Evolutionary conservation across 2,888 invertebrate species (phyloP).

Genomic region (Agrotis puta): DNA sequence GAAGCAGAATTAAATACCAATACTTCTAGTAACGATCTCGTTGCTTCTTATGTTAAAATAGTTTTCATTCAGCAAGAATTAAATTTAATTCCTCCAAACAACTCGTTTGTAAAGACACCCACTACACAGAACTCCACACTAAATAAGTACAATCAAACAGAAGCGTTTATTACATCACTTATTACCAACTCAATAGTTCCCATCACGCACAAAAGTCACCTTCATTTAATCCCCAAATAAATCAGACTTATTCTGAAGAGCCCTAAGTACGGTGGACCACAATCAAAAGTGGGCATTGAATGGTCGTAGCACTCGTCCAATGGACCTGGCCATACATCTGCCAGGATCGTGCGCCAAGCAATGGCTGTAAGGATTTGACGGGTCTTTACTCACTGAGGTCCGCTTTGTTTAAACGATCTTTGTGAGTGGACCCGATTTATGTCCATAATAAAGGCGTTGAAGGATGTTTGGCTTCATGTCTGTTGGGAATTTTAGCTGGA

Average conservation of each 20-base stretch:
- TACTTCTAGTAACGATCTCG: too few species aligned
- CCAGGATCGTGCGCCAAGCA: conserved; percentile 84
- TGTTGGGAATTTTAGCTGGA: conserved; percentile 17
- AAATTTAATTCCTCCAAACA: neutral
- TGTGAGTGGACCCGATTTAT: conserved; percentile 69
- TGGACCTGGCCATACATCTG: conserved; percentile 81
- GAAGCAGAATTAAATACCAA: too few species aligned
- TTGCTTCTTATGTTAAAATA: neutral
- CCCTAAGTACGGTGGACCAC: conserved; percentile 70
- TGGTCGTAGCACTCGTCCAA: conserved; percentile 61
- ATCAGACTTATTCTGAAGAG: conserved; percentile 68
- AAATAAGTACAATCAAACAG: conserved; percentile 12
- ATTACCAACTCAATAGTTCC: conserved; percentile 34
- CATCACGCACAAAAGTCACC: conserved; percentile 49
- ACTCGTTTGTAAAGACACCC: conserved; percentile 16
- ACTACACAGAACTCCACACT: neutral
- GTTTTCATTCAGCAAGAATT: neutral
- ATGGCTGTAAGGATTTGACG: conserved; percentile 86
- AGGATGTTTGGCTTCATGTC: conserved; percentile 55
- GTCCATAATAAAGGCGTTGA: conserved; percentile 63
- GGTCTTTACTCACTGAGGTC: conserved; percentile 82
- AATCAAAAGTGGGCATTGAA: conserved; percentile 80
- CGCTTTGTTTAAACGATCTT: conserved; percentile 84
- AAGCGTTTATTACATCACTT: conserved; percentile 40
- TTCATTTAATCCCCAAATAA: conserved; percentile 62